Evolutionary conservation across 2,888 invertebrate species (phyloP).

Genomic region (Crematogaster levior): DNA sequence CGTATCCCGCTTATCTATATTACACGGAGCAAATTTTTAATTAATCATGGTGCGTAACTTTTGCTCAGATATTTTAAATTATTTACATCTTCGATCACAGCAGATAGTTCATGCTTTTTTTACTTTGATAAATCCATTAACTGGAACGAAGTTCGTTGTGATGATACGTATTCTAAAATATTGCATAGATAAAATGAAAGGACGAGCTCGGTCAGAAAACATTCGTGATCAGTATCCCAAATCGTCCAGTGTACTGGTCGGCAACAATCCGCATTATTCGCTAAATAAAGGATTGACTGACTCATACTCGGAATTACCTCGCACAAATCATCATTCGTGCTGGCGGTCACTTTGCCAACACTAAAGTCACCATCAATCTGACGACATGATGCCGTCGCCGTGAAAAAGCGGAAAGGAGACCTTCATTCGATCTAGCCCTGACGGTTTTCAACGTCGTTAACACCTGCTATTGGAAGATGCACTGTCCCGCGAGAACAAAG

Average conservation of each 20-base stretch:
- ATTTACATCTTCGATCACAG: neutral
- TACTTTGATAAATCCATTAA: neutral
- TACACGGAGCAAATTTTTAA: conserved; percentile 1
- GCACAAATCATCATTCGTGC: conserved; percentile 60
- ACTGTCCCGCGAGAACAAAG: neutral
- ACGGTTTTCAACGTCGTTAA: neutral
- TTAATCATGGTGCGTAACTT: neutral
- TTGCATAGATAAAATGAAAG: too few species aligned
- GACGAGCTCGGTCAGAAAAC: neutral
- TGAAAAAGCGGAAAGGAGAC: conserved; percentile 6
- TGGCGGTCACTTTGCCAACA: conserved; percentile 59
- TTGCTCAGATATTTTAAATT: neutral
- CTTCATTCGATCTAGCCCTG: neutral
- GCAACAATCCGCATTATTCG: neutral
- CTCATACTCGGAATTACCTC: conserved; percentile 63
- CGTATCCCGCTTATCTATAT: conserved; percentile 7
- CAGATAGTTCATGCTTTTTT: neutral
- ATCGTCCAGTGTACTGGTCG: neutral
- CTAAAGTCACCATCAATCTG: conserved; percentile 24
- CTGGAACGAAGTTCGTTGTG: neutral
- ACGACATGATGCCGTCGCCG: conserved; percentile 58
- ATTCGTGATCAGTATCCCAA: neutral
- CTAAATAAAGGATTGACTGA: conserved; percentile 17
- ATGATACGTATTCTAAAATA: too few species aligned
- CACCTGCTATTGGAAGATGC: neutral